Evolutionary conservation across 2,797 vertebrate species (phyloP).

Genomic region (Oreochromis grahami): DNA sequence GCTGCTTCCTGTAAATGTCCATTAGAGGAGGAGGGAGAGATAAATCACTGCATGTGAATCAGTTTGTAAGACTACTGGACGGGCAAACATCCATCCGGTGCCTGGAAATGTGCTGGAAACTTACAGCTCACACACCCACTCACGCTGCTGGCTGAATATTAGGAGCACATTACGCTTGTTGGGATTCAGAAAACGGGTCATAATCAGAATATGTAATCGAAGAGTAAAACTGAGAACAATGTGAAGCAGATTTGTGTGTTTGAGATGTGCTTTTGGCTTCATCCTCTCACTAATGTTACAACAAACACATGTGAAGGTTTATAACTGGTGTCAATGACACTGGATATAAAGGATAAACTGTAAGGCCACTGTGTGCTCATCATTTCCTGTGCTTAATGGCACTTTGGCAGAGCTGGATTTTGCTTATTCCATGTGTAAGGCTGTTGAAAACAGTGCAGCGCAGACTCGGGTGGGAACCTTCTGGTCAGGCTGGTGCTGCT

Average conservation of each 20-base stretch:
- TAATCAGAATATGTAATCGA: neutral
- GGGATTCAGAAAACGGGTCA: neutral
- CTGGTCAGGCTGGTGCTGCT: neutral
- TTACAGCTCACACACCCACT: neutral
- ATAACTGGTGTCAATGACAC: accelerated
- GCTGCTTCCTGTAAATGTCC: neutral
- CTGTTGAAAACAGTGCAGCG: neutral
- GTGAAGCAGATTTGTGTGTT: neutral
- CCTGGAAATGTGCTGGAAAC: neutral
- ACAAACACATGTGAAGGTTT: neutral
- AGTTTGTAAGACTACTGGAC: neutral
- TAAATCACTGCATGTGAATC: neutral
- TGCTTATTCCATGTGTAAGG: neutral
- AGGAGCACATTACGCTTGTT: neutral
- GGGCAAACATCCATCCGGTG: neutral
- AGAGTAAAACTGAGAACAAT: neutral
- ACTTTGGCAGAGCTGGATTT: neutral
- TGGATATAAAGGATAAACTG: neutral
- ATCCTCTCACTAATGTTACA: neutral
- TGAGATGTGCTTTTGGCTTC: neutral
- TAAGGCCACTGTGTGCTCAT: neutral
- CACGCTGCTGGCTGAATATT: accelerated
- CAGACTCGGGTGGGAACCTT: accelerated
- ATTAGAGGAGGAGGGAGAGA: neutral
- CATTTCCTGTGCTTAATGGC: neutral